These are phyloP conservation scores for Luperina testacea DNA, from an alignment of 2,888 invertebrate genomes.

Conservation along the genomic window DNA sequence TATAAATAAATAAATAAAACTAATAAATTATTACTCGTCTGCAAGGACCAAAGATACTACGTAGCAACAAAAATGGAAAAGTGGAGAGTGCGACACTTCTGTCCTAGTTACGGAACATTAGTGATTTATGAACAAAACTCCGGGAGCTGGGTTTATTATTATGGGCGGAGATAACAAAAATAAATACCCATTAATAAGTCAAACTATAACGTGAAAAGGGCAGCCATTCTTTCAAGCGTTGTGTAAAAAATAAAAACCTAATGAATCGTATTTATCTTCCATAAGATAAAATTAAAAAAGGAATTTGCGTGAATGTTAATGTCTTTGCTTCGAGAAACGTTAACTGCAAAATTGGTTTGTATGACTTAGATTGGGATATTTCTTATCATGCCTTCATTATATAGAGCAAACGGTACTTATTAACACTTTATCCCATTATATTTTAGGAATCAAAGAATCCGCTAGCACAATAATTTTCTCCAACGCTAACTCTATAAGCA, in stretches of 20 bases:
- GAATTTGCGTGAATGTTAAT: background rate
- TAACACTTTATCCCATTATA: background rate
- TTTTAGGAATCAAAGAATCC: slow-evolving; percentile 6
- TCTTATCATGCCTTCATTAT: background rate
- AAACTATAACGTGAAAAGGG: slow-evolving; percentile 11
- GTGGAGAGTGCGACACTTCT: slow-evolving; percentile 63
- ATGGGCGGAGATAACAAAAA: slow-evolving; percentile 67
- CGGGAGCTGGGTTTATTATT: slow-evolving; percentile 70
- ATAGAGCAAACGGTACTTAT: background rate
- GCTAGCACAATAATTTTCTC: background rate
- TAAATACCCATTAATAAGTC: slow-evolving; percentile 66
- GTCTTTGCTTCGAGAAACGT: background rate
- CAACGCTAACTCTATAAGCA: background rate
- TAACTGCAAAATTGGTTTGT: background rate
- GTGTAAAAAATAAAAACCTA: slow-evolving; percentile 17
- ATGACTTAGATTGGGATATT: background rate
- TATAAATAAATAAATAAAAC: background rate
- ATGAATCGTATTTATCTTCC: slow-evolving; percentile 4
- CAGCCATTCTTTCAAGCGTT: slow-evolving; percentile 11
- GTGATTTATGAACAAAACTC: slow-evolving; percentile 75
- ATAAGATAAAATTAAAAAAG: background rate
- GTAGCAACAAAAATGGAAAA: slow-evolving; percentile 65
- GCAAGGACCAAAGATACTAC: slow-evolving; percentile 50
- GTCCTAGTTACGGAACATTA: slow-evolving; percentile 60
- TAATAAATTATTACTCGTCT: slow-evolving; percentile 53